Conservation (phyloP, 1,140 invertebrate species). For the Tetragonula clypearis region DNA sequence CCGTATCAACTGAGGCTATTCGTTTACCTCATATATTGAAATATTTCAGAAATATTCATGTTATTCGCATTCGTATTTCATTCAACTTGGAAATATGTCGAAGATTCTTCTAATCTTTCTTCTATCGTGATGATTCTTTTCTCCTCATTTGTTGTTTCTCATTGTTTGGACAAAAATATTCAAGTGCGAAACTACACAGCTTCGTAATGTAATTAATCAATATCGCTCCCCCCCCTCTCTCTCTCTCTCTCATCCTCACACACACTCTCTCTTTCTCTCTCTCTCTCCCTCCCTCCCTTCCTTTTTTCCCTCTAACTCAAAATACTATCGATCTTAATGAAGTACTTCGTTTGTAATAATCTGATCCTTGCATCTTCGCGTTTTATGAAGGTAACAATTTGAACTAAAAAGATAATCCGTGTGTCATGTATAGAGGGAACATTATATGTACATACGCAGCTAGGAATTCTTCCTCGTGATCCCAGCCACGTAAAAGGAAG, state of each 20-base stretch:
- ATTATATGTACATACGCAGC: neutral
- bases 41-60: neutral
- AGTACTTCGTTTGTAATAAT: neutral
- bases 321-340: neutral
- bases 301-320: neutral
- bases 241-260: neutral
- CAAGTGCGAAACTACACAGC: neutral
- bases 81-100: neutral
- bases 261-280: neutral
- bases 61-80: neutral
- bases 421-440: conserved; percentile 7
- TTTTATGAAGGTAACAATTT: neutral
- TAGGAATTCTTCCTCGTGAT: neutral
- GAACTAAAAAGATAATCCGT: neutral
- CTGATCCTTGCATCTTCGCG: too few species aligned
- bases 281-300: neutral
- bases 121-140: neutral
- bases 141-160: too few species aligned
- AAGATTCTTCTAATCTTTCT: neutral
- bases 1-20: neutral
- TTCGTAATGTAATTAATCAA: neutral
- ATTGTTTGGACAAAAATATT: neutral
- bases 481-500: neutral
- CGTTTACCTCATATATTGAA: neutral
- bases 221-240: too few species aligned